phyloP scores from a whole-genome alignment of 2,888 invertebrate genomes.

The Cheilosia grossa region DNA sequence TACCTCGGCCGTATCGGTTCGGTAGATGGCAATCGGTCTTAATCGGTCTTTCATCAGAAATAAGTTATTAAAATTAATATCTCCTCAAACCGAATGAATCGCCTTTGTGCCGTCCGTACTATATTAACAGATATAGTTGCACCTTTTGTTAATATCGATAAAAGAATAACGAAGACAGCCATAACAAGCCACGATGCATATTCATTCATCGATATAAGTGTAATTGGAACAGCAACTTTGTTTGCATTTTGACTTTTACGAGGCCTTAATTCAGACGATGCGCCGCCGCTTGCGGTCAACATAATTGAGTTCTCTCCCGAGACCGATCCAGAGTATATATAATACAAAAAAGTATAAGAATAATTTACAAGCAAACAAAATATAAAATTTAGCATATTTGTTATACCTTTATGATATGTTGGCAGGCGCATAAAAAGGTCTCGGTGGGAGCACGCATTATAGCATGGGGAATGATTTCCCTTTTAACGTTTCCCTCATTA shows the following conservation, averaged over 20 bases:
- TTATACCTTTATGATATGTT: conserved; percentile 50
- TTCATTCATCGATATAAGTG: conserved; percentile 11
- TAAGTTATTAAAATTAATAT: conserved; percentile 2
- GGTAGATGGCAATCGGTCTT: too few species aligned
- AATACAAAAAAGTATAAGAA: conserved; percentile 26
- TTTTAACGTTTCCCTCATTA: conserved; percentile 53
- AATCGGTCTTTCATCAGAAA: neutral
- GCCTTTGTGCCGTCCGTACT: neutral
- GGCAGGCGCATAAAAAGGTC: conserved; percentile 31
- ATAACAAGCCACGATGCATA: neutral
- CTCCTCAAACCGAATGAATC: neutral
- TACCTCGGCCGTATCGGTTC: too few species aligned
- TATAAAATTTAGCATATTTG: conserved; percentile 54
- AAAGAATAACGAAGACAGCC: neutral
- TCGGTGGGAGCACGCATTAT: conserved; percentile 52
- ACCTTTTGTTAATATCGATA: neutral
- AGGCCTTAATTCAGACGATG: conserved; percentile 49
- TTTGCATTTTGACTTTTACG: conserved; percentile 69
- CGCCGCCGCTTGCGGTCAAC: conserved; percentile 31
- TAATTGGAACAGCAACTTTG: conserved; percentile 60
- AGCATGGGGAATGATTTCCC: conserved; percentile 55
- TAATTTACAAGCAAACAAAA: conserved; percentile 69
- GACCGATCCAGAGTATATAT: conserved; percentile 6
- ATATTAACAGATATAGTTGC: neutral
- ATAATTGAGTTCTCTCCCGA: conserved; percentile 61